A percentile compares a stretch with the other conserved stretches of the same genome.
Evolutionary conservation across 2,888 invertebrate genomes (phyloP).

Genomic region (Cepaea hortensis): DNA sequence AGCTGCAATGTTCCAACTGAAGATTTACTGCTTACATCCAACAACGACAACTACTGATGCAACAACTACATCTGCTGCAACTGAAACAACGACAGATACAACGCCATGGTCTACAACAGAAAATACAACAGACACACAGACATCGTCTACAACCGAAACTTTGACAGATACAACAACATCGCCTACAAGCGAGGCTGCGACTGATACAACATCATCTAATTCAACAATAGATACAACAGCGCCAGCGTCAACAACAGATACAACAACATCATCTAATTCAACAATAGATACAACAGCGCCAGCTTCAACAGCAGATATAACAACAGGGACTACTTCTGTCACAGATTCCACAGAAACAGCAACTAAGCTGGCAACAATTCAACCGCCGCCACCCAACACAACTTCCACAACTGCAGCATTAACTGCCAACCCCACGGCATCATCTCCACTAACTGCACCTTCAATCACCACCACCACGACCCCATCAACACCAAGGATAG

Average conservation of each 20-base stretch:
- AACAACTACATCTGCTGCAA: slow-evolving; percentile 29
- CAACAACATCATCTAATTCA: background rate
- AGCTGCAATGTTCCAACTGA: slow-evolving; percentile 49
- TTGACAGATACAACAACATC: no score
- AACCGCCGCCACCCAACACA: slow-evolving; percentile 15
- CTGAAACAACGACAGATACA: slow-evolving; percentile 38
- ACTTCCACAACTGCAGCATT: slow-evolving; percentile 50
- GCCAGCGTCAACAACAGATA: no score
- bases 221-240: no score
- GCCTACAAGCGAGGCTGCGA: no score
- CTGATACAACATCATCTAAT: no score
- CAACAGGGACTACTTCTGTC: no score
- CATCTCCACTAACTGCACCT: slow-evolving; percentile 34
- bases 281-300: background rate
- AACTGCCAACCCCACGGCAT: slow-evolving; percentile 25
- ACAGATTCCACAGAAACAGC: no score
- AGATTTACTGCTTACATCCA: slow-evolving; percentile 51
- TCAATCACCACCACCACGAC: background rate
- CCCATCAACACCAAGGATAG: background rate
- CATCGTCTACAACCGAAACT: no score
- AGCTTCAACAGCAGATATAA: no score
- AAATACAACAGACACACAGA: background rate
- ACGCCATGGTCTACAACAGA: slow-evolving; percentile 9
- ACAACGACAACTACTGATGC: slow-evolving; percentile 53
- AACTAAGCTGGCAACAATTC: slow-evolving; percentile 11